Base-by-base conservation (phyloP, 2,113 vertebrate species). In the Vulpes vulpes region DNA sequence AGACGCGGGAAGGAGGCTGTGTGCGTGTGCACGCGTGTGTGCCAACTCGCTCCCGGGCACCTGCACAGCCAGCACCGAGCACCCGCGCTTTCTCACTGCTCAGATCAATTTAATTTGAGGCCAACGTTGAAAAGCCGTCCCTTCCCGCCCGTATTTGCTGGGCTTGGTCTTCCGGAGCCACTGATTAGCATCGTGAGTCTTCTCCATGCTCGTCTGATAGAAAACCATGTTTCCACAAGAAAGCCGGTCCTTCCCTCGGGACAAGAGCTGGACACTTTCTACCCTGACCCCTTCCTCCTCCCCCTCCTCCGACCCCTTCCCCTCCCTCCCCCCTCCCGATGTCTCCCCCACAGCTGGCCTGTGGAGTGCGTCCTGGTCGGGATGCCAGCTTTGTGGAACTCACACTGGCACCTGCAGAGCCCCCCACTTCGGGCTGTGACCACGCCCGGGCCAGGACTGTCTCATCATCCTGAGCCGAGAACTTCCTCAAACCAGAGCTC, bases 401-500 rank as follows among this genome's bases (percentile, higher is more conserved):
- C 62, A 55, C 49, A 16, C 12, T 1, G 12, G 30, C 4, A 30
- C 64, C 62, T 32, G 1, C 53, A 1, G 59, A n/a, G 27, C 53
- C 38, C 73, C 30, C 0, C 43, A 7, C 1, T 35, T 16, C 0
- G 0, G 30, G 17, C 69, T 12, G 17, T 25, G 38, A 43, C 8
- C 55, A 2, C 0, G 0, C 30, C 19, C 43, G 10, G 53, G 60
- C 25, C 25, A 16, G 55, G 10, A 5, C n/a, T 2, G 25, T 3
- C 1, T 3, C 7, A 8, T 49, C 59, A 1, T 22, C 62, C 53
- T 79, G 23, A 25, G 74, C 60, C 1, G 0, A 7, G 20, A 57
- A 1, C 30, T 65, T 1, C 0, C 10, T 79, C n/a, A 11, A 3
- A 62, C 19, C 3, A 11, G 15, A 0, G 0, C 55, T 11, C 30